Conservation (phyloP, 2,888 invertebrate species). For the Eristalis pertinax region DNA sequence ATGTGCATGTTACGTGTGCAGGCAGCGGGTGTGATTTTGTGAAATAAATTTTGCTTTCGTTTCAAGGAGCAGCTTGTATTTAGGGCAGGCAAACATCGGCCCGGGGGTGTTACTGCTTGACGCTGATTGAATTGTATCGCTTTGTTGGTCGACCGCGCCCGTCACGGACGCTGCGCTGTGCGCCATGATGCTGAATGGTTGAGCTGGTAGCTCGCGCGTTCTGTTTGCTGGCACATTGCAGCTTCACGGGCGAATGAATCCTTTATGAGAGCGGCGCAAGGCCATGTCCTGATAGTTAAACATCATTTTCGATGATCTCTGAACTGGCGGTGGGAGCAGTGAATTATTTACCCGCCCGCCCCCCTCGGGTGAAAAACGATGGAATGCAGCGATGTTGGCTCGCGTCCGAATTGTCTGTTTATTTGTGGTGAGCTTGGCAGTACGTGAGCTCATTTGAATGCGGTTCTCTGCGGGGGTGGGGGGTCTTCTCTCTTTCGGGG, state of each 20-base stretch:
- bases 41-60: constrained; percentile 53
- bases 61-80: constrained; percentile 43
- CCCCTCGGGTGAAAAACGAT: not conserved
- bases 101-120: constrained; percentile 31
- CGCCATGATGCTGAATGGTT: not conserved
- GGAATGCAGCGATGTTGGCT: not conserved
- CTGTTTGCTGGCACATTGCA: not conserved
- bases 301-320: not conserved
- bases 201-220: not conserved
- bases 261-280: not conserved
- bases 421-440: not conserved
- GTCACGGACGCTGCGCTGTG: not conserved
- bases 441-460: not conserved
- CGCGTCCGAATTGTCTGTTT: not conserved
- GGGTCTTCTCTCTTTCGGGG: too few species aligned
- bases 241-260: not conserved
- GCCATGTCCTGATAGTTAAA: not conserved
- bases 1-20: constrained; percentile 44
- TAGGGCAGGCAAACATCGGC: constrained; percentile 27
- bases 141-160: not conserved
- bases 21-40: constrained; percentile 30
- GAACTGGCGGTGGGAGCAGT: not conserved
- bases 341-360: not conserved
- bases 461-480: not conserved
- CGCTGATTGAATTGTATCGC: constrained; percentile 55